Percentiles rank a stretch among this genome's conserved stretches.
Evolutionary conservation across 2,888 invertebrate species (phyloP).

Genomic region (Cremastinae sp.): DNA sequence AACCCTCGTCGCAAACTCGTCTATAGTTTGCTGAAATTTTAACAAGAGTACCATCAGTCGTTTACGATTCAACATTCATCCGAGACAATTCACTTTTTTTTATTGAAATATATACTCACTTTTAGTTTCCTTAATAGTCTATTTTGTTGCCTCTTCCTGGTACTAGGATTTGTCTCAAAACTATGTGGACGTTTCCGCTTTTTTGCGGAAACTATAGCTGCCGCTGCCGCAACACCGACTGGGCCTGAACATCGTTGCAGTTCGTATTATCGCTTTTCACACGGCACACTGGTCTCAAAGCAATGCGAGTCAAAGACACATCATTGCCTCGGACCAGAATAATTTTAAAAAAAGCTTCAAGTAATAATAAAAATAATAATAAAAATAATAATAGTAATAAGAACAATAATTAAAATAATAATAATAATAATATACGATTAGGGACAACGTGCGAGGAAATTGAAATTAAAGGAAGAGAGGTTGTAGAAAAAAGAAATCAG

Average conservation of each 20-base stretch:
- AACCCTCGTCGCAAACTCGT: slow-evolving; percentile 97
- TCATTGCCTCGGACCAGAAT: background rate
- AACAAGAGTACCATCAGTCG: no score
- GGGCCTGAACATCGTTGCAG: slow-evolving; percentile 84
- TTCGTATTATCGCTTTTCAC: slow-evolving; percentile 40
- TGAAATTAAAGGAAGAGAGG: slow-evolving; percentile 34
- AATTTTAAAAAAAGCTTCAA: background rate
- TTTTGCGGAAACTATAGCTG: slow-evolving; percentile 97
- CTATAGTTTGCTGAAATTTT: slow-evolving; percentile 92
- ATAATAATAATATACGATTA: slow-evolving; percentile 29
- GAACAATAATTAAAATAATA: no score
- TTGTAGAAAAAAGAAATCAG: slow-evolving; percentile 1
- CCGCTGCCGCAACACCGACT: slow-evolving; percentile 97
- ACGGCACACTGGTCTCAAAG: slow-evolving; percentile 39
- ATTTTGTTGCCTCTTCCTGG: slow-evolving; percentile 97
- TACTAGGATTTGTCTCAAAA: slow-evolving; percentile 98
- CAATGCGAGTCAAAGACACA: background rate
- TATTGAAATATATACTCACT: slow-evolving; percentile 81
- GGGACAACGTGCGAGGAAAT: slow-evolving; percentile 20
- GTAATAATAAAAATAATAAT: no score
- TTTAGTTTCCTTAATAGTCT: slow-evolving; percentile 92
- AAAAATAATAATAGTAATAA: no score
- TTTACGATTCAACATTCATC: no score
- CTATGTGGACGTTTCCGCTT: slow-evolving; percentile 97
- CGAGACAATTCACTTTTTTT: no score